Conservation (phyloP, 2,888 invertebrate species). For the Theristus sp. region DNA sequence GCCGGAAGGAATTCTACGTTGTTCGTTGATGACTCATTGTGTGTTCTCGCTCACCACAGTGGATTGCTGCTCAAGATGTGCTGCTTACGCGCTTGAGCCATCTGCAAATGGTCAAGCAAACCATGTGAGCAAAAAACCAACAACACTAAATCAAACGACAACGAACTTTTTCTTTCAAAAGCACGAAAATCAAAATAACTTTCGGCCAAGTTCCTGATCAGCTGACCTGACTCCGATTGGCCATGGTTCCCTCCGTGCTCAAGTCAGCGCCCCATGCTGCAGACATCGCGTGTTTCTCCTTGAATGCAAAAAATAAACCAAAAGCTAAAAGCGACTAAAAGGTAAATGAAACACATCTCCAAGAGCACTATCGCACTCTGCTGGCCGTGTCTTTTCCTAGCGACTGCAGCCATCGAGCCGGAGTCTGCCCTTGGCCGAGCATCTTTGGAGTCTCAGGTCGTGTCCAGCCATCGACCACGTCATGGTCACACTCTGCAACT, state of each 20-base stretch:
- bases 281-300: constrained; percentile 13
- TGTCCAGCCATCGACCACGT: constrained; percentile 20
- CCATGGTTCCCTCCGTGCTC: constrained; percentile 19
- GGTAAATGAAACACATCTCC: too few species aligned
- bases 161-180: too few species aligned
- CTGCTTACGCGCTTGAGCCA: constrained; percentile 17
- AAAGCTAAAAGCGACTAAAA: background rate
- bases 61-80: constrained; percentile 22
- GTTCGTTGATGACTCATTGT: too few species aligned
- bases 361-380: background rate
- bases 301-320: background rate
- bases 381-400: background rate
- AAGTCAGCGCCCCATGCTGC: constrained; percentile 17
- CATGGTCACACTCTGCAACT: too few species aligned
- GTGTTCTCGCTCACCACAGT: constrained; percentile 14
- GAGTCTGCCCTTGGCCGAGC: constrained; percentile 6
- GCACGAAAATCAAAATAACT: background rate
- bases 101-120: too few species aligned
- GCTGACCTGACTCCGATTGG: constrained; percentile 13
- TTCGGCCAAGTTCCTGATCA: background rate
- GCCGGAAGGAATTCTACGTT: too few species aligned
- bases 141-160: too few species aligned
- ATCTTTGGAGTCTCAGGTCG: constrained; percentile 19
- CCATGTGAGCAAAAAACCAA: too few species aligned
- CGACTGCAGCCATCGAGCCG: background rate